Evolutionary conservation across 2,797 vertebrate genomes (phyloP).

Genomic region (Chloroceryle inda): DNA sequence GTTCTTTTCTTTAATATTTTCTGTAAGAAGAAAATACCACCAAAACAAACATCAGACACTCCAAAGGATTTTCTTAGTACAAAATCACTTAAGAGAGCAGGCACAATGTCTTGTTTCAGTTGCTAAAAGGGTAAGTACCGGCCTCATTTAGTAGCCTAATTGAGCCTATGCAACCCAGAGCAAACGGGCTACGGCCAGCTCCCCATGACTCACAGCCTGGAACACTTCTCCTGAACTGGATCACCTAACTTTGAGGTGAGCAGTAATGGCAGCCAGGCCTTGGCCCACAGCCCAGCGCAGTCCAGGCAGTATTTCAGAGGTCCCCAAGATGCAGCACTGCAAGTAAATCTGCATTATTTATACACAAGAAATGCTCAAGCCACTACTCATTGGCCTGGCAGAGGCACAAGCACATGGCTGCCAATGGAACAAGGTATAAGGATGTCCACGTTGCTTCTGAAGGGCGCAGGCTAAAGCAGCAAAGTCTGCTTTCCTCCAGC

Average conservation of each 20-base stretch:
- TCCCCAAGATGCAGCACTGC: neutral
- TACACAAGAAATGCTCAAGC: neutral
- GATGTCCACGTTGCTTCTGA: neutral
- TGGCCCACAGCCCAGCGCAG: neutral
- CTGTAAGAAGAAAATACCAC: constrained; percentile 67
- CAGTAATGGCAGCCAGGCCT: neutral
- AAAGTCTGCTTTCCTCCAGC: neutral
- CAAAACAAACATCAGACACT: neutral
- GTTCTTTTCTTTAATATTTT: constrained; percentile 83
- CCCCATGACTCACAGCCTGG: neutral
- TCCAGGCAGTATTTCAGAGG: neutral
- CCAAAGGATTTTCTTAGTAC: neutral
- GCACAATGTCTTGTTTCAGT: neutral
- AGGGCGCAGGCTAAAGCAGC: rapidly evolving
- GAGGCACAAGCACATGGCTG: rapidly evolving
- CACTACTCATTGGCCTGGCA: rapidly evolving
- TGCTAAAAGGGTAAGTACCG: neutral
- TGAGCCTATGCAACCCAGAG: neutral
- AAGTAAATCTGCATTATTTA: neutral
- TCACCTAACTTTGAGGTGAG: neutral
- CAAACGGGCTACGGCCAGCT: neutral
- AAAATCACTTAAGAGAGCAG: neutral
- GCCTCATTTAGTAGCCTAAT: neutral
- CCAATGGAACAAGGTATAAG: neutral
- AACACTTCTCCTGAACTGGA: neutral